Conservation (phyloP, 1,140 invertebrate genomes). For the Parapsyche elsis region DNA sequence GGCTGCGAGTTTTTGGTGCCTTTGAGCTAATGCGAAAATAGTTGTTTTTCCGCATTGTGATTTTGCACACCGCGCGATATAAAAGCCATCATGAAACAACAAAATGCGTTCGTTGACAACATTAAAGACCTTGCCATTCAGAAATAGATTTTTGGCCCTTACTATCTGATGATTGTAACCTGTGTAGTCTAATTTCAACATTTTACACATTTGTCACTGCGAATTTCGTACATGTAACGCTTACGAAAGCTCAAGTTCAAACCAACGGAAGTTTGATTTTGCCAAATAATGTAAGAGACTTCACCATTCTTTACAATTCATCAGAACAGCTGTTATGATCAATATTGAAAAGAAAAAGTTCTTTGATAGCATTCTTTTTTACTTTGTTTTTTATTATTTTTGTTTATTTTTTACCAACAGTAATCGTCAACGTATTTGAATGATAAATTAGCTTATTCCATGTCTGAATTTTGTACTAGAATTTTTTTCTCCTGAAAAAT, state of each 20-base stretch:
- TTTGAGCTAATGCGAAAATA: background rate
- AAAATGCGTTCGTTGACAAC: slow-evolving; percentile 2
- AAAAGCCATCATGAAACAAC: slow-evolving; percentile 16
- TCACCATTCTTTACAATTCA: too few species aligned
- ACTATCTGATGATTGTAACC: background rate
- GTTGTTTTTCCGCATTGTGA: slow-evolving; percentile 11
- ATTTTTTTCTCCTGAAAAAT: background rate
- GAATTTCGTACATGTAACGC: background rate
- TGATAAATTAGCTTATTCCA: too few species aligned
- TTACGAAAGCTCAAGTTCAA: too few species aligned
- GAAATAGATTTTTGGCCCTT: slow-evolving; percentile 19
- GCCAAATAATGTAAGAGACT: too few species aligned
- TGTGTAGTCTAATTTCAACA: background rate
- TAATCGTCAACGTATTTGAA: too few species aligned
- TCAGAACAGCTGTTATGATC: too few species aligned
- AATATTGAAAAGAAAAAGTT: too few species aligned
- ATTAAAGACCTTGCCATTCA: background rate
- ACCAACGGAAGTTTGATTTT: too few species aligned
- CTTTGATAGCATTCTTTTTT: too few species aligned
- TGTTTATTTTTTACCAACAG: too few species aligned
- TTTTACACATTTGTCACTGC: background rate
- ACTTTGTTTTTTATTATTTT: too few species aligned
- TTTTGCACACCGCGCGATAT: background rate
- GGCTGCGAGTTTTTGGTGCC: background rate
- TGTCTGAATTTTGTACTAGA: too few species aligned